A percentile compares a stretch with the other conserved stretches of the same genome.
phyloP scores from a whole-genome alignment of 2,797 vertebrate species.

The Knipowitschia caucasica region DNA sequence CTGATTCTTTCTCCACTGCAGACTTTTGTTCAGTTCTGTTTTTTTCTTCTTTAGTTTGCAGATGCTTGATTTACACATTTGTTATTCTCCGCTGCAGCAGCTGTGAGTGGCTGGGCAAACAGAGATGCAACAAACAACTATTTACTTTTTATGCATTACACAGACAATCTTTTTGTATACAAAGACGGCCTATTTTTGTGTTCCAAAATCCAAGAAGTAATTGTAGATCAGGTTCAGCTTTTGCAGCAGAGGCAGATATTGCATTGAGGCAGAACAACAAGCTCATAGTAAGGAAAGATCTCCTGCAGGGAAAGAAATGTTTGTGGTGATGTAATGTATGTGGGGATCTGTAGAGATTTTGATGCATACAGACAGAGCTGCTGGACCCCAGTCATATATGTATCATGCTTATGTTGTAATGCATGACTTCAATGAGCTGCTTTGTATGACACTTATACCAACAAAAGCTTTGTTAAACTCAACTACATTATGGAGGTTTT shows the following conservation, averaged over 20 bases:
- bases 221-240: background rate
- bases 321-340: too few relatives aligned
- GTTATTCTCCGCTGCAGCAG: slow-evolving; percentile 24
- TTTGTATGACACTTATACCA: too few relatives aligned
- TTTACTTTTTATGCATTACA: slow-evolving; percentile 12
- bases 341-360: slow-evolving; percentile 15
- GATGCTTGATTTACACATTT: slow-evolving; percentile 32
- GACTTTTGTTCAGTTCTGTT: slow-evolving; percentile 23
- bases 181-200: slow-evolving; percentile 22
- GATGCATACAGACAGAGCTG: slow-evolving; percentile 9
- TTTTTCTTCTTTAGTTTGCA: slow-evolving; percentile 19
- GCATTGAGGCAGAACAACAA: slow-evolving; percentile 1
- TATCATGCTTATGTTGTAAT: background rate
- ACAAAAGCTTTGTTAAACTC: too few relatives aligned
- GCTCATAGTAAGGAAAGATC: slow-evolving; percentile 25
- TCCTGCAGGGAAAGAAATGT: slow-evolving; percentile 16
- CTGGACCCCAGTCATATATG: background rate
- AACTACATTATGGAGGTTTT: too few relatives aligned
- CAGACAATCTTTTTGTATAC: slow-evolving; percentile 13
- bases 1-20: slow-evolving; percentile 17
- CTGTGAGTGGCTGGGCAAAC: slow-evolving; percentile 7
- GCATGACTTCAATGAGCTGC: background rate
- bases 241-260: slow-evolving; percentile 18
- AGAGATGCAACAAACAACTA: background rate
- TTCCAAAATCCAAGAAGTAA: background rate